Evolutionary conservation across 2,888 invertebrate species (phyloP).

Genomic region (Anoplius nigerrimus): DNA sequence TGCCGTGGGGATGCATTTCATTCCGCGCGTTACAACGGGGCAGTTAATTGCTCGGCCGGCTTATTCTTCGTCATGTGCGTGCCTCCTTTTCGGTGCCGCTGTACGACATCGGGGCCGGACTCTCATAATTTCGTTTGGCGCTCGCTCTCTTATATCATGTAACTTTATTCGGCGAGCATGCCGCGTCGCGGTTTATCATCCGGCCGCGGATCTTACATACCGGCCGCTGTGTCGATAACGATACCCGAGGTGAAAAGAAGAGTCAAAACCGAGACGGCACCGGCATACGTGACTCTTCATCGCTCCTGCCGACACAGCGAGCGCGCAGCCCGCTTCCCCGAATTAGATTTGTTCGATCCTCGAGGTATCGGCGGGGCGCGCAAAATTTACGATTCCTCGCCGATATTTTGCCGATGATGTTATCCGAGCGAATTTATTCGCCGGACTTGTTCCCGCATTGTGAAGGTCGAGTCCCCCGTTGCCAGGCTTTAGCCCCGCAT

Average conservation of each 20-base stretch:
- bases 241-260: conserved; percentile 53
- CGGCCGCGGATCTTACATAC: conserved; percentile 25
- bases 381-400: too few relatives aligned
- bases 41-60: conserved; percentile 49
- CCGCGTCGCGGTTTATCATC: conserved; percentile 50
- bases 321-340: conserved; percentile 18
- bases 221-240: conserved; percentile 49
- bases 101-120: conserved; percentile 32
- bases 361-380: too few relatives aligned
- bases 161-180: conserved; percentile 53
- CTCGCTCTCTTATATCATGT: conserved; percentile 48
- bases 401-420: too few relatives aligned
- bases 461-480: too few relatives aligned
- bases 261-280: conserved; percentile 41
- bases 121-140: conserved; percentile 43
- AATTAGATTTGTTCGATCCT: conserved; percentile 1
- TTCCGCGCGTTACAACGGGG: conserved; percentile 29
- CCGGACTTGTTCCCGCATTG: too few relatives aligned
- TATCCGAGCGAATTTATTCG: too few relatives aligned
- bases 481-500: too few relatives aligned
- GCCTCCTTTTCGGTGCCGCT: conserved; percentile 34
- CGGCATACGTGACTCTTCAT: conserved; percentile 28
- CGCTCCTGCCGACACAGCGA: conserved; percentile 40
- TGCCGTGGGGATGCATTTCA: conserved; percentile 20
- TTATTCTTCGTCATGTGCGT: conserved; percentile 40